Percentiles rank a stretch among this genome's conserved stretches.
phyloP scores from a whole-genome alignment of 2,113 vertebrate species.

The Hydrolagus affinis region DNA sequence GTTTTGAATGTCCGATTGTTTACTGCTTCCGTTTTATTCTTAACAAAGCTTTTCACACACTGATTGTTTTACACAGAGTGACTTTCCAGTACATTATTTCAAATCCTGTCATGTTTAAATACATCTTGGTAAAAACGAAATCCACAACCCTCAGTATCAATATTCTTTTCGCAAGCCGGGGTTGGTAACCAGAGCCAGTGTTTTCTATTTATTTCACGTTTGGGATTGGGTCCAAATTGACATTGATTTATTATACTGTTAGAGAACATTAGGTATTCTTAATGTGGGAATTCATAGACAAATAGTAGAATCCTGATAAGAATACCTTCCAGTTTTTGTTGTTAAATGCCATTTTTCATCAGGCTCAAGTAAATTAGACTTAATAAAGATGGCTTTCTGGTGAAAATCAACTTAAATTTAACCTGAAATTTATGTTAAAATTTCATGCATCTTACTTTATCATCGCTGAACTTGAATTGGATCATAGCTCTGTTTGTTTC shows the following conservation, averaged over 20 bases:
- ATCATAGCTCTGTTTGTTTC: too few species aligned
- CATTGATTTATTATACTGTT: slow-evolving; percentile 21
- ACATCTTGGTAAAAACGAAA: not conserved
- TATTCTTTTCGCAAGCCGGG: slow-evolving; percentile 14
- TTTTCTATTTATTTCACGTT: slow-evolving; percentile 18
- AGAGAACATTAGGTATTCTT: slow-evolving; percentile 26
- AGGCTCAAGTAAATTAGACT: not conserved
- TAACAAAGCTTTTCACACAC: too few species aligned
- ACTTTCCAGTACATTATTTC: not conserved
- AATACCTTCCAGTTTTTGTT: not conserved
- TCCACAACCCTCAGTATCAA: not conserved
- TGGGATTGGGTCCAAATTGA: slow-evolving; percentile 23
- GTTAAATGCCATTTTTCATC: too few species aligned
- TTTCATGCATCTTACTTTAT: not conserved
- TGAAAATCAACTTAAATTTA: slow-evolving; percentile 10
- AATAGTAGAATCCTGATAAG: slow-evolving; percentile 9
- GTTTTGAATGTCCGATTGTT: too few species aligned
- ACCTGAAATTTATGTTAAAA: slow-evolving; percentile 7
- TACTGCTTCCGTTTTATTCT: too few species aligned
- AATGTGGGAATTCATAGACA: slow-evolving; percentile 12
- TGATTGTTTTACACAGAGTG: too few species aligned
- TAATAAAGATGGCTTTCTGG: not conserved
- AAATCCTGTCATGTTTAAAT: not conserved
- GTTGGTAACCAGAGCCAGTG: not conserved
- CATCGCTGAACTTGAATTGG: slow-evolving; percentile 11